Conservation (phyloP, 2,888 invertebrate species). For the Apamea epomidion region DNA sequence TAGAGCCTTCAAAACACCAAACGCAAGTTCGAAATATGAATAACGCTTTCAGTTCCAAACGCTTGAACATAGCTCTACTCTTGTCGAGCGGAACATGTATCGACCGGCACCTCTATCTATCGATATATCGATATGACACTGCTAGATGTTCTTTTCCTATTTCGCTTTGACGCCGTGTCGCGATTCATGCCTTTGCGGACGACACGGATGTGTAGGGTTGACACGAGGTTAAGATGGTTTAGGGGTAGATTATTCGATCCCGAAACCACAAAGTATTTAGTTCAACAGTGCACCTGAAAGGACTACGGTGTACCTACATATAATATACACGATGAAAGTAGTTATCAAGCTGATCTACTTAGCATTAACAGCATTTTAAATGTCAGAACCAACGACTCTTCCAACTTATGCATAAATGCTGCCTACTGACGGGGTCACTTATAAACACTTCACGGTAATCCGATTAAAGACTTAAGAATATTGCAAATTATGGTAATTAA, state of each 20-base stretch:
- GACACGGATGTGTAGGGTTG: slow-evolving; percentile 66
- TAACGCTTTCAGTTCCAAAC: slow-evolving; percentile 53
- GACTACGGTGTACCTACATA: neutral
- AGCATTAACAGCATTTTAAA: neutral
- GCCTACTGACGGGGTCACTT: neutral
- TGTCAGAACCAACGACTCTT: neutral
- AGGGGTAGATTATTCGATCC: neutral
- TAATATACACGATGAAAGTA: neutral
- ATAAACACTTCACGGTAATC: slow-evolving; percentile 13
- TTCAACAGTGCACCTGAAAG: neutral
- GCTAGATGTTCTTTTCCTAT: slow-evolving; percentile 72
- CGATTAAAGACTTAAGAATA: slow-evolving; percentile 21
- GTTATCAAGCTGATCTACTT: neutral
- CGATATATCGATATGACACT: slow-evolving; percentile 56
- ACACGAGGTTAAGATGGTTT: slow-evolving; percentile 24
- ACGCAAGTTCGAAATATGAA: slow-evolving; percentile 52
- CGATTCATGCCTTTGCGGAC: slow-evolving; percentile 68
- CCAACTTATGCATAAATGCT: neutral
- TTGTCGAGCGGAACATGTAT: slow-evolving; percentile 58
- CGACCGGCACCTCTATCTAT: slow-evolving; percentile 52
- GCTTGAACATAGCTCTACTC: slow-evolving; percentile 44
- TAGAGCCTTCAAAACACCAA: slow-evolving; percentile 33
- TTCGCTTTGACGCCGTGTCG: slow-evolving; percentile 72
- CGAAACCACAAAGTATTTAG: neutral
- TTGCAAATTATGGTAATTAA: slow-evolving; percentile 33